These are phyloP conservation scores for Endotricha flammealis DNA, from an alignment of 2,888 invertebrate genomes.

Conservation along the genomic window DNA sequence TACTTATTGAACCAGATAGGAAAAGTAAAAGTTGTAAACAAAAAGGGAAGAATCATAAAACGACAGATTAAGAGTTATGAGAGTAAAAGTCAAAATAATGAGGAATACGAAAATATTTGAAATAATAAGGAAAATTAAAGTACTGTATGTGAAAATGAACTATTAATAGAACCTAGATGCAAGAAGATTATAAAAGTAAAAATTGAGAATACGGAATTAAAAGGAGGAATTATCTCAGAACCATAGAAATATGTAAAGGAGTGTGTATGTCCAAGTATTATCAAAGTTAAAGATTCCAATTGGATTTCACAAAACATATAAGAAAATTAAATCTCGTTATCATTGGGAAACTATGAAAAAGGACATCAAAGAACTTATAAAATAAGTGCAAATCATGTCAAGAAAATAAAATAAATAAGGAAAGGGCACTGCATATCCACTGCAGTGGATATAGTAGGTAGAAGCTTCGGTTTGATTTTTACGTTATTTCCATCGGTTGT, in stretches of 20 bases:
- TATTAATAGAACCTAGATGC: not conserved
- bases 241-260: conserved; percentile 5
- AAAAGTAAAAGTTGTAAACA: no score
- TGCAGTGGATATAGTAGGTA: conserved; percentile 16
- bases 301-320: conserved; percentile 1
- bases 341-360: not conserved
- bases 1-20: no score
- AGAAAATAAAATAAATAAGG: conserved; percentile 15
- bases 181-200: not conserved
- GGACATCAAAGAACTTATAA: not conserved
- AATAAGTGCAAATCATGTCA: conserved; percentile 12
- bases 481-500: conserved; percentile 22
- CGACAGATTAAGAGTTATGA: no score
- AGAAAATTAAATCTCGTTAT: not conserved
- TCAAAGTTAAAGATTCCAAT: conserved; percentile 1
- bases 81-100: no score
- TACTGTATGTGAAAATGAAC: no score
- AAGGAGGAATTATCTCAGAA: conserved; percentile 1
- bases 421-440: conserved; percentile 13
- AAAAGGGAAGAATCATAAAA: no score
- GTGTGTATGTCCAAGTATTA: conserved; percentile 5
- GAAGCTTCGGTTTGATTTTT: conserved; percentile 17
- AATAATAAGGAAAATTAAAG: conserved; percentile 5
- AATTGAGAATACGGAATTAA: not conserved
- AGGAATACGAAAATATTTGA: no score